Percentiles rank a stretch among this genome's conserved stretches.
Evolutionary conservation across 1,140 invertebrate genomes (phyloP).

Genomic region (Macrobrachium nipponense): DNA sequence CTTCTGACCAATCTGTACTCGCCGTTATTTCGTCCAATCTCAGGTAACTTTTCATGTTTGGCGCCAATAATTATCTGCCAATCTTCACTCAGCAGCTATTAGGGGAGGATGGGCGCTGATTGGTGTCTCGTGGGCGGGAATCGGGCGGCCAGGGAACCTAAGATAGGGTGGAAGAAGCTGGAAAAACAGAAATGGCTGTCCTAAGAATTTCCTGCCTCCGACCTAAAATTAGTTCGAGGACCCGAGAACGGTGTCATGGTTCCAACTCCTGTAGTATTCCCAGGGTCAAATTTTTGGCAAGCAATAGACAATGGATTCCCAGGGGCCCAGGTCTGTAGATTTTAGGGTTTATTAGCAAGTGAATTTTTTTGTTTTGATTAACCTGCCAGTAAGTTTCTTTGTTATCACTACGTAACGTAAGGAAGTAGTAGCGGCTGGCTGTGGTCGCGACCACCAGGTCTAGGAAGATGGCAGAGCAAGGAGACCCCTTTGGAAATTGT

Average conservation of each 20-base stretch:
- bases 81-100: slow-evolving; percentile 45
- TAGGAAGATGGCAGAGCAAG: no score
- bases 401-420: no score
- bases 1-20: slow-evolving; percentile 60
- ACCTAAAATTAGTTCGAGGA: slow-evolving; percentile 25
- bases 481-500: no score
- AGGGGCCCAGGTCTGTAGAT: no score
- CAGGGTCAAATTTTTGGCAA: no score
- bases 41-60: slow-evolving; percentile 62
- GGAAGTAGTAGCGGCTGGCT: no score
- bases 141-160: neutral
- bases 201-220: neutral
- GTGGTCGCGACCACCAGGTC: no score
- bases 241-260: no score
- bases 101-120: slow-evolving; percentile 20
- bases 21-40: slow-evolving; percentile 62
- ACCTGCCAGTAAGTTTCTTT: neutral
- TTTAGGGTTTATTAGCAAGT: neutral
- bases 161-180: neutral
- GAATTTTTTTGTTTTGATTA: neutral
- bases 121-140: neutral
- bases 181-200: slow-evolving; percentile 46
- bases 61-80: slow-evolving; percentile 62
- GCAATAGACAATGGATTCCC: no score
- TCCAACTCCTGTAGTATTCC: no score